Base-by-base conservation (phyloP, 2,888 invertebrate genomes). In the Rhorus exstirpatorius region DNA sequence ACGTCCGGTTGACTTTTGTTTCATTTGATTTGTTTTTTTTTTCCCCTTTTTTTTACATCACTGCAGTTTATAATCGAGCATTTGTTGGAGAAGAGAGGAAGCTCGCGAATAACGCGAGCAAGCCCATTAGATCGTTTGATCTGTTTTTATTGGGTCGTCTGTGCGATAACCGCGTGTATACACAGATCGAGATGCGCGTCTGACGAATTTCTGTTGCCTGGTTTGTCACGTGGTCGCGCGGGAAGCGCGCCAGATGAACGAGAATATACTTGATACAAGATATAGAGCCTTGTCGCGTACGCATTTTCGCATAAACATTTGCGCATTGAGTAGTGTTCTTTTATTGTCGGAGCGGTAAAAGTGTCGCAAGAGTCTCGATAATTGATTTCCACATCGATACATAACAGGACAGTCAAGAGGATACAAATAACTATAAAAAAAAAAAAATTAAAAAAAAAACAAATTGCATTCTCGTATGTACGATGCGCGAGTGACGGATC, bases 71-170 rank as follows among this genome's bases (percentile, higher is more conserved):
- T 49, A 35, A 58, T 44, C 26, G 51, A 8, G 68, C 8, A 61
- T 19, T 41, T 12, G 35, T 21, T 8, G 14, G 35, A 8, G 61
- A 31, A 46, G 24, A n/a, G 8, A 31, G 58, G 12, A 31, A 60
- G 77, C 24, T 58, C 60, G 35, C n/a, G 46, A 55, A 63, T 75
- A 51, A 68, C 79, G 65, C 80, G 67, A 71, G 41, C 44, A 12
- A 41, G 78, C 83, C 19, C 44, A 89, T 89, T 87, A 86, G 81
- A 87, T 84, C 89, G 85, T 89, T 90, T 89, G 88, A 89, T 89
- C 90, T 83, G 79, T 84, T 86, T 90, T 90, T 87, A 90, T 89
- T 89, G 84, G 85, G 58, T 71, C 58, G 53, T 38, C 8, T 26
- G 24, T 10, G 53, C 10, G 8, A 10, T 41, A 24, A 44, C 38